Percentiles rank a stretch among this genome's conserved stretches.
Conservation (phyloP, 2,113 vertebrate genomes). For the Hippocampus barbouri region DNA sequence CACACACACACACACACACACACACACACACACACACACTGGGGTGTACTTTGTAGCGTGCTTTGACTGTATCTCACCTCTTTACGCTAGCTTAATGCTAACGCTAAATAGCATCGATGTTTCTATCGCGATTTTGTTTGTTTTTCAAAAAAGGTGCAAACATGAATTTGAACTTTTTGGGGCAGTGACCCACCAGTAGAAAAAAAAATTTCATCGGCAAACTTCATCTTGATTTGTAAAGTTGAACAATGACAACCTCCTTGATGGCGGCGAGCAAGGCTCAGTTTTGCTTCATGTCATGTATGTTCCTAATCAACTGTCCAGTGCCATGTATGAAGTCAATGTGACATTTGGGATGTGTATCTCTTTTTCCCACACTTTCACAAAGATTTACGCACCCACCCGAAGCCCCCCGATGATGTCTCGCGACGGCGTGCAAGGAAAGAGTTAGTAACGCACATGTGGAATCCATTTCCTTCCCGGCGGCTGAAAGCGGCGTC, state of each 20-base stretch:
- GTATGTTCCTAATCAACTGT: not conserved
- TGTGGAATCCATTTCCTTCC: constrained; percentile 74
- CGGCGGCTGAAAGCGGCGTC: constrained; percentile 57
- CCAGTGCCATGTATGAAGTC: not conserved
- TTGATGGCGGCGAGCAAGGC: too few species aligned
- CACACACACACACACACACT: constrained; percentile 2
- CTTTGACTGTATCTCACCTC: constrained; percentile 7
- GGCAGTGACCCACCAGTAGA: too few species aligned
- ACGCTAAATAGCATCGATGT: too few species aligned
- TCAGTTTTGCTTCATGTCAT: too few species aligned
- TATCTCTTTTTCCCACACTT: constrained; percentile 6
- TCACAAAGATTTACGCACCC: constrained; percentile 43
- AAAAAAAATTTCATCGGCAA: too few species aligned
- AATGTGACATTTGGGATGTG: not conserved
- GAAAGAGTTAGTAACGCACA: constrained; percentile 42
- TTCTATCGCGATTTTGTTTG: too few species aligned
- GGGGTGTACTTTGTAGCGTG: constrained; percentile 1
- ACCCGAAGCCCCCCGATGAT: constrained; percentile 44
- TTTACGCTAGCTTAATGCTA: too few species aligned
- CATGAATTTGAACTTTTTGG: too few species aligned
- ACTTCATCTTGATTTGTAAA: too few species aligned
- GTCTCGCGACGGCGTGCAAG: constrained; percentile 35
- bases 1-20: constrained; percentile 19
- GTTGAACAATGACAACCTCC: too few species aligned
- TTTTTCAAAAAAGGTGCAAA: too few species aligned